Conservation (phyloP, 2,797 vertebrate genomes). For the Karalla daura region DNA sequence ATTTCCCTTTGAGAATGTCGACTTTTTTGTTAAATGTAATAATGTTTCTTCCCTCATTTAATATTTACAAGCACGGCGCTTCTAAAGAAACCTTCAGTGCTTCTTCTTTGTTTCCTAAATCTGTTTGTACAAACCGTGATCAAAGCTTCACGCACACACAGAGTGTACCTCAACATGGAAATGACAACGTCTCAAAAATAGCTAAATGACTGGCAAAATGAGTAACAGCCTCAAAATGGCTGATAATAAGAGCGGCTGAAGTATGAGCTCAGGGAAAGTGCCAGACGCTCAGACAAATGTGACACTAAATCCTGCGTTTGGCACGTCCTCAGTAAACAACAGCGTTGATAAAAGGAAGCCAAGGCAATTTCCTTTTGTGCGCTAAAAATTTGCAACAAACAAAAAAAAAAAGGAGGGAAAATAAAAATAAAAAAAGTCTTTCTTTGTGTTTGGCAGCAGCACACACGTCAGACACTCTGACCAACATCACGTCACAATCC, state of each 20-base stretch:
- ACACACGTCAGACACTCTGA: too few relatives aligned
- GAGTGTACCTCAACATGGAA: constrained; percentile 36
- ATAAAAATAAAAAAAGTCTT: neutral
- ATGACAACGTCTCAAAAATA: constrained; percentile 59
- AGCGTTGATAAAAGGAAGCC: constrained; percentile 70
- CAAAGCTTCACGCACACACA: constrained; percentile 61
- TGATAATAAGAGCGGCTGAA: constrained; percentile 68
- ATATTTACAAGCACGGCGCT: constrained; percentile 55
- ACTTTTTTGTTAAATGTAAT: constrained; percentile 43
- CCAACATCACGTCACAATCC: too few relatives aligned
- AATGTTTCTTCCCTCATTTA: constrained; percentile 56
- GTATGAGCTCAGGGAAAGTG: constrained; percentile 63
- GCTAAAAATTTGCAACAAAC: constrained; percentile 28
- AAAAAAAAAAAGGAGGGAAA: neutral
- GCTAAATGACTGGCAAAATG: constrained; percentile 72
- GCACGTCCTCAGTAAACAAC: constrained; percentile 74
- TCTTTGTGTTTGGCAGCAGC: constrained; percentile 18
- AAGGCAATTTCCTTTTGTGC: constrained; percentile 61
- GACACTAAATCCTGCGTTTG: constrained; percentile 78
- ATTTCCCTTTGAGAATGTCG: constrained; percentile 22
- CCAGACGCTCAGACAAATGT: constrained; percentile 72
- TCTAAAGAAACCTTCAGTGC: constrained; percentile 46
- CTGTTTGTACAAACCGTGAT: constrained; percentile 68
- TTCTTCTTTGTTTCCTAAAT: constrained; percentile 57
- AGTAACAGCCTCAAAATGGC: constrained; percentile 69